A percentile compares a stretch with the other conserved stretches of the same genome.
Conservation (phyloP, 2,888 invertebrate genomes). For the Xanthorhoe spadicearia region DNA sequence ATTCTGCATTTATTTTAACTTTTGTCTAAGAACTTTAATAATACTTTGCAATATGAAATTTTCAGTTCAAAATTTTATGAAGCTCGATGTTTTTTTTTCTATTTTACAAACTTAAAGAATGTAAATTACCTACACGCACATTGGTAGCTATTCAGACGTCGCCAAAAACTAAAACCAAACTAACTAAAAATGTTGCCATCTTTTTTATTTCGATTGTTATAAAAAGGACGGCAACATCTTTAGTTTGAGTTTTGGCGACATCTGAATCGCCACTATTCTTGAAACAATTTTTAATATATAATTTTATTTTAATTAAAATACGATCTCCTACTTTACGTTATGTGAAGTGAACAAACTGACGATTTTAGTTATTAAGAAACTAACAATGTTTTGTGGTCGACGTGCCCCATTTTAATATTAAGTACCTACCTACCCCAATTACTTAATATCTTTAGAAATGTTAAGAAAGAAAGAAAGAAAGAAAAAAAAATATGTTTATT, state of each 20-base stretch:
- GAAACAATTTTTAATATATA: neutral
- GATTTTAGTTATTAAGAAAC: neutral
- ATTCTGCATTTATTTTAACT: conserved; percentile 64
- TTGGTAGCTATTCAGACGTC: too few relatives aligned
- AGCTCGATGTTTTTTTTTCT: neutral
- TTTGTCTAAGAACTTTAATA: conserved; percentile 4
- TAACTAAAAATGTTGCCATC: too few relatives aligned
- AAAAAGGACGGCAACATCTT: too few relatives aligned
- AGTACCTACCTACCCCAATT: too few relatives aligned
- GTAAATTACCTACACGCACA: neutral
- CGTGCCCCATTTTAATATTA: neutral
- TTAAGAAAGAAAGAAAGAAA: too few relatives aligned
- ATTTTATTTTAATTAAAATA: neutral
- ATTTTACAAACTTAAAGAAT: neutral
- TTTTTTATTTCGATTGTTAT: too few relatives aligned
- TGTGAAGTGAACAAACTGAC: neutral
- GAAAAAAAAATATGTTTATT: too few relatives aligned
- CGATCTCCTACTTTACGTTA: conserved; percentile 3
- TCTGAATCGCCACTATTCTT: too few relatives aligned
- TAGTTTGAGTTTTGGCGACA: too few relatives aligned
- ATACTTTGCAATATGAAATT: too few relatives aligned
- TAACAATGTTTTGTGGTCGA: neutral
- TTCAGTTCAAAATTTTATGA: neutral
- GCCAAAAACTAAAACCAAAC: too few relatives aligned
- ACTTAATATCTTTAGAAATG: neutral